phyloP scores from a whole-genome alignment of 2,113 vertebrate genomes.

The Embiotoca jacksoni region DNA sequence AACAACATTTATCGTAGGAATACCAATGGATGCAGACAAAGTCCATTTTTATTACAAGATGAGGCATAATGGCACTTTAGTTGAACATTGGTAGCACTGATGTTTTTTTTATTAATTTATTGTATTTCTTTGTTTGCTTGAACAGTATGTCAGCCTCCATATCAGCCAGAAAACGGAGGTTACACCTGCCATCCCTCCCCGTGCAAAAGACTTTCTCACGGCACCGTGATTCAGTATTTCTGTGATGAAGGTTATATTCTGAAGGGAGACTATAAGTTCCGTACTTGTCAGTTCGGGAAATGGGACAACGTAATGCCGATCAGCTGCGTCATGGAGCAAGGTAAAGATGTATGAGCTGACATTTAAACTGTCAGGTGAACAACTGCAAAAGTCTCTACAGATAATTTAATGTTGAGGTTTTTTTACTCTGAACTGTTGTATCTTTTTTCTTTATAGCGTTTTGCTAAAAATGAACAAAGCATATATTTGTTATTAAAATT shows the following conservation, averaged over 20 bases:
- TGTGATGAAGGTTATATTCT: constrained; percentile 92
- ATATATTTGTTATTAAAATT: not conserved
- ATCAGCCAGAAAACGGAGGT: constrained; percentile 92
- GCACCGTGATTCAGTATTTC: constrained; percentile 93
- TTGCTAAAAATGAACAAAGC: not conserved
- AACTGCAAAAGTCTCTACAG: not conserved
- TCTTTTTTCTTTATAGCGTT: not conserved
- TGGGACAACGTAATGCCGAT: constrained; percentile 93
- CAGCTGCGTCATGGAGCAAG: constrained; percentile 90
- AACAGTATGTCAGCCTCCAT: constrained; percentile 91
- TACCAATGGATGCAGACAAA: no score
- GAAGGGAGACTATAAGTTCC: constrained; percentile 93
- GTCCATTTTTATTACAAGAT: not conserved
- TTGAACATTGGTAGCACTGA: not conserved
- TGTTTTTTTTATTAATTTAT: not conserved
- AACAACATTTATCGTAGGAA: no score
- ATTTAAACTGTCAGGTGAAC: not conserved
- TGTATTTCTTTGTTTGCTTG: not conserved
- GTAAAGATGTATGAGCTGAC: constrained; percentile 41
- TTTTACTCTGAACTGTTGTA: not conserved
- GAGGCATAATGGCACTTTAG: not conserved
- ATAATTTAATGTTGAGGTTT: constrained; percentile 80
- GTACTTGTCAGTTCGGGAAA: constrained; percentile 93
- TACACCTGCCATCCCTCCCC: constrained; percentile 93
- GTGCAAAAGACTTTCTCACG: constrained; percentile 88